Percentiles rank a stretch among this genome's conserved stretches.
Conservation (phyloP, 35 echinoderm and acorn worm genomes). For the Hemicentrotus pulcherrimus region DNA sequence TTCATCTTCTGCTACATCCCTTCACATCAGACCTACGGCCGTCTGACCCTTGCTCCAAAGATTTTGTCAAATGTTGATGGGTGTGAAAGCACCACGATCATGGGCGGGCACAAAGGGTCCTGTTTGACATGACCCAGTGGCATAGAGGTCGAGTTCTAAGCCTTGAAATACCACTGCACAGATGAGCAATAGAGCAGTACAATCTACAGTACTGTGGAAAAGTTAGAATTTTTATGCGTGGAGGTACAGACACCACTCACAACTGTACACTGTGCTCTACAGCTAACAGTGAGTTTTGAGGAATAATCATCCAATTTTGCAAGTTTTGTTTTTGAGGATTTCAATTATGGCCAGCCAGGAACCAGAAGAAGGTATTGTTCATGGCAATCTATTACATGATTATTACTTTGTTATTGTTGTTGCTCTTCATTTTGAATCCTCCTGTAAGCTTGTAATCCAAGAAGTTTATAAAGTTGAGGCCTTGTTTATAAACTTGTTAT, state of each 20-base stretch:
- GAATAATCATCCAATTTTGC: neutral
- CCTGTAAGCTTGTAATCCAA: neutral
- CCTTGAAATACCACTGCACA: neutral
- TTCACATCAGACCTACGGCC: no score
- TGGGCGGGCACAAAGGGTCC: neutral
- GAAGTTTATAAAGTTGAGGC: neutral
- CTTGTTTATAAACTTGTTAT: neutral
- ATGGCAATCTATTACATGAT: neutral
- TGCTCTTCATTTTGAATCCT: no score
- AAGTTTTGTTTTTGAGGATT: neutral
- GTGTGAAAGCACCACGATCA: neutral
- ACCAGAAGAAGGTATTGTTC: neutral
- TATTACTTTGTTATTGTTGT: neutral
- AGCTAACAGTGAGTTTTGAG: neutral
- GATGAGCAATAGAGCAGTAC: constrained; percentile 16
- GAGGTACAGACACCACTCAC: neutral
- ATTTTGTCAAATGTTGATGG: neutral
- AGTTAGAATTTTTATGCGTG: constrained; percentile 10
- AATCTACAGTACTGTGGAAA: neutral
- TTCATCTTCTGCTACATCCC: no score
- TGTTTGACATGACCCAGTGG: neutral
- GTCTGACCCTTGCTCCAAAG: no score
- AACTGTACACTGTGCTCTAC: neutral
- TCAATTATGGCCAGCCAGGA: neutral
- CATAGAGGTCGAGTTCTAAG: neutral